Evolutionary conservation across 1,140 invertebrate genomes (phyloP).

Genomic region (Ephestia elutella): DNA sequence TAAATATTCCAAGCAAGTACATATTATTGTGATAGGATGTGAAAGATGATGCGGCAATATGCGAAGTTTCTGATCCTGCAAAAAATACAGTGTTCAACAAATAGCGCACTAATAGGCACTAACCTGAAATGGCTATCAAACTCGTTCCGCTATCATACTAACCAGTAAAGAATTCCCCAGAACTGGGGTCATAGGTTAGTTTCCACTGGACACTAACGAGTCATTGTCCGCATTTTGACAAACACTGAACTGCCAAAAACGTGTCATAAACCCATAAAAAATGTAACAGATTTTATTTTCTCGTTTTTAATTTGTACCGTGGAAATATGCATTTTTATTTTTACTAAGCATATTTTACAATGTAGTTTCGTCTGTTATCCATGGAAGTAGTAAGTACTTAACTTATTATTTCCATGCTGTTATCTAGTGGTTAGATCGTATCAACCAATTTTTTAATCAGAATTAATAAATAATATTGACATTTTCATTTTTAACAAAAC

Average conservation of each 20-base stretch:
- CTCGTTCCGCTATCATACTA: neutral
- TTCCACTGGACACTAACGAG: neutral
- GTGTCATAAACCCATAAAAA: neutral
- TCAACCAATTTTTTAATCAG: too few species aligned
- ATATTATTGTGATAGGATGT: too few species aligned
- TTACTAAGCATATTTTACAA: too few species aligned
- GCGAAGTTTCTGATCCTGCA: neutral
- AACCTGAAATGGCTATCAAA: neutral
- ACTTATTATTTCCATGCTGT: too few species aligned
- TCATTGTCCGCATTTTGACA: slow-evolving; percentile 1
- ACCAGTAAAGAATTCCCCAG: neutral
- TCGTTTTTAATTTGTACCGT: neutral
- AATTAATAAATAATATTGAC: too few species aligned
- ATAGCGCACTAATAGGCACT: neutral
- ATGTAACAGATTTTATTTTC: neutral
- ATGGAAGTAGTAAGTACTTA: too few species aligned
- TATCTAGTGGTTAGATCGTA: too few species aligned
- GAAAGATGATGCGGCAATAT: too few species aligned
- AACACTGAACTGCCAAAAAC: neutral
- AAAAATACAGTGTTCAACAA: neutral
- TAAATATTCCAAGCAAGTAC: too few species aligned
- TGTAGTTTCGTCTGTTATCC: too few species aligned
- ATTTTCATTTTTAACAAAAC: too few species aligned
- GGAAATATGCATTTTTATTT: neutral
- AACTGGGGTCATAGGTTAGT: neutral